A percentile compares a stretch with the other conserved stretches of the same genome.
phyloP scores from a whole-genome alignment of 35 echinoderm and acorn worm species.

The Chiridota heheva region DNA sequence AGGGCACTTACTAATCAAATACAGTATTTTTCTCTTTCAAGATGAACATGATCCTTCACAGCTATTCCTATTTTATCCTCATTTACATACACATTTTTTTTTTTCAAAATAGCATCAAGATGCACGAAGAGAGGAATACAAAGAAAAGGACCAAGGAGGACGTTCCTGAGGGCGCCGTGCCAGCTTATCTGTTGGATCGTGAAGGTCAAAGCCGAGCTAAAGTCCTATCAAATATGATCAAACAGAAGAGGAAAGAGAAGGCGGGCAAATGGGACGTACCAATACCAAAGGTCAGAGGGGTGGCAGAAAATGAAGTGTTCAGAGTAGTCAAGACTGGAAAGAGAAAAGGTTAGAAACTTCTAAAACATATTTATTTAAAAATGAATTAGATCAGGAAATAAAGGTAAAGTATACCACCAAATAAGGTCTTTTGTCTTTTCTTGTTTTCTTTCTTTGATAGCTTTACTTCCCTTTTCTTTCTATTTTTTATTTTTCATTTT shows the following conservation, averaged over 20 bases:
- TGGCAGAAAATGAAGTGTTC: slow-evolving; percentile 90
- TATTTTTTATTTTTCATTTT: too few species aligned
- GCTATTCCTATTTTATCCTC: too few species aligned
- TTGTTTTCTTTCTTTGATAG: too few species aligned
- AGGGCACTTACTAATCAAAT: too few species aligned
- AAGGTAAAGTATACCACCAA: too few species aligned
- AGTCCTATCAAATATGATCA: slow-evolving; percentile 99
- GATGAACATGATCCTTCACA: too few species aligned
- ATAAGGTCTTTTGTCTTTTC: too few species aligned
- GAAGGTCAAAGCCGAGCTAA: slow-evolving; percentile 94
- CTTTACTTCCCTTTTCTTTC: too few species aligned
- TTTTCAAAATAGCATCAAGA: slow-evolving; percentile 77
- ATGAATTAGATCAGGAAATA: background rate
- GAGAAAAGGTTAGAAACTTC: slow-evolving; percentile 70
- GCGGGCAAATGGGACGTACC: slow-evolving; percentile 99
- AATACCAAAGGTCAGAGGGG: slow-evolving; percentile 82
- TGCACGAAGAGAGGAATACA: slow-evolving; percentile 92
- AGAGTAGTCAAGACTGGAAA: slow-evolving; percentile 96
- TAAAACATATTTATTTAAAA: background rate
- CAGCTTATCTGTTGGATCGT: slow-evolving; percentile 89
- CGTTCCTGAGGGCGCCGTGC: slow-evolving; percentile 96
- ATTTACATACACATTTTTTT: too few species aligned
- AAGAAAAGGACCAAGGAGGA: slow-evolving; percentile 91
- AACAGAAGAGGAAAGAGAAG: slow-evolving; percentile 99
- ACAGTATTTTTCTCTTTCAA: too few species aligned